A percentile compares a stretch with the other conserved stretches of the same genome.
Evolutionary conservation across 2,888 invertebrate genomes (phyloP).

Genomic region (Leistus spinibarbis): DNA sequence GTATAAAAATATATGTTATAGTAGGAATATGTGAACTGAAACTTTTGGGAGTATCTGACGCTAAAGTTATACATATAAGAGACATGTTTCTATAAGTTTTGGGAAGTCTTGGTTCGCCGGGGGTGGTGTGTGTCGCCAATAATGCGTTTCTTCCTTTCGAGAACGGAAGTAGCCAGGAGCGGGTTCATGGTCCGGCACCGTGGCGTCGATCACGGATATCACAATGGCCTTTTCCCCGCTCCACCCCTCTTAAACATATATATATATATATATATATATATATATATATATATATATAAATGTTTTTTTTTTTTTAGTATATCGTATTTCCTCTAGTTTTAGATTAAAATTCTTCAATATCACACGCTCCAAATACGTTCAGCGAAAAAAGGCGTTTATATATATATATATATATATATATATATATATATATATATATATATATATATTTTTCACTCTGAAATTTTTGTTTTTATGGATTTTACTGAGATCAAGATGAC

Average conservation of each 20-base stretch:
- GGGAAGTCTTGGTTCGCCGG: neutral
- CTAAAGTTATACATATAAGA: conserved; percentile 12
- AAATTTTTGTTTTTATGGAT: neutral
- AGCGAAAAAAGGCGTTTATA: neutral
- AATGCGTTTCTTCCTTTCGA: conserved; percentile 7
- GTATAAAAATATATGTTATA: neutral
- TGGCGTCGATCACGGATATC: conserved; percentile 16
- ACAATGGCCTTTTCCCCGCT: conserved; percentile 9
- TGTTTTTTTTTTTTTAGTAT: neutral
- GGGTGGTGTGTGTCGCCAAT: conserved; percentile 27
- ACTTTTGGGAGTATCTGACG: neutral
- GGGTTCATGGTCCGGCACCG: neutral
- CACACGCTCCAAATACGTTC: neutral
- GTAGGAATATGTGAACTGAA: neutral
- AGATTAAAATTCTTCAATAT: neutral
- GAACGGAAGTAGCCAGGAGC: conserved; percentile 16
- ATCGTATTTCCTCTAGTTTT: neutral
- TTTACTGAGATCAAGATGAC: neutral
- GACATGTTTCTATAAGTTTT: conserved; percentile 10
- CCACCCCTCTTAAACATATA: no score
- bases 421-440: no score
- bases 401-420: no score
- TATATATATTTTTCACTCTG: neutral
- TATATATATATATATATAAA: no score
- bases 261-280: no score